These are phyloP conservation scores for Drosophila picticornis DNA, from an alignment of 2,888 invertebrate species.

Conservation along the genomic window DNA sequence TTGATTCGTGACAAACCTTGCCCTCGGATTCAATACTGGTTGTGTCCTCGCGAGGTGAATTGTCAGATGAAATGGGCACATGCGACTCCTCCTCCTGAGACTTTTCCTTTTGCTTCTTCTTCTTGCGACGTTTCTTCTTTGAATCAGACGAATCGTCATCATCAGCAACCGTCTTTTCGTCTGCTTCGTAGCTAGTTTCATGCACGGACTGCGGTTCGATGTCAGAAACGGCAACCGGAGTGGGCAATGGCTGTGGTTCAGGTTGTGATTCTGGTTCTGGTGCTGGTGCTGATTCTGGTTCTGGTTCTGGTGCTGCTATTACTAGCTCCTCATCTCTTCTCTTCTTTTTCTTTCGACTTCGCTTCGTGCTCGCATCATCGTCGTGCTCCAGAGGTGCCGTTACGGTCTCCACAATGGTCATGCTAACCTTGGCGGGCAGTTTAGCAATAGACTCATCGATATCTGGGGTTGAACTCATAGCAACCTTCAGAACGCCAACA, in stretches of 20 bases:
- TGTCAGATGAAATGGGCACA: constrained; percentile 86
- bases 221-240: constrained; percentile 52
- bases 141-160: constrained; percentile 79
- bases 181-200: constrained; percentile 91
- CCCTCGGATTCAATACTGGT: constrained; percentile 74
- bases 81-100: constrained; percentile 83
- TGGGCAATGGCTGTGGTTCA: constrained; percentile 80
- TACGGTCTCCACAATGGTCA: constrained; percentile 83
- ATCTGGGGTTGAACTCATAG: constrained; percentile 51
- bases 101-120: constrained; percentile 86
- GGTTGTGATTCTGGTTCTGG: constrained; percentile 36
- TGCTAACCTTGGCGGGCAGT: constrained; percentile 77
- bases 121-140: constrained; percentile 86
- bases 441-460: constrained; percentile 33
- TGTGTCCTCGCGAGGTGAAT: constrained; percentile 81
- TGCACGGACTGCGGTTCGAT: constrained; percentile 82
- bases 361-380: constrained; percentile 86
- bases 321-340: constrained; percentile 85
- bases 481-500: constrained; percentile 80
- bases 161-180: constrained; percentile 87
- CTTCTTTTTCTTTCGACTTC: constrained; percentile 89
- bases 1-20: constrained; percentile 77
- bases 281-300: constrained; percentile 1
- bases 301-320: constrained; percentile 81
- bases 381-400: constrained; percentile 74